A percentile compares a stretch with the other conserved stretches of the same genome.
Evolutionary conservation across 2,113 vertebrate genomes (phyloP).

Genomic region (Crotalus tigris): DNA sequence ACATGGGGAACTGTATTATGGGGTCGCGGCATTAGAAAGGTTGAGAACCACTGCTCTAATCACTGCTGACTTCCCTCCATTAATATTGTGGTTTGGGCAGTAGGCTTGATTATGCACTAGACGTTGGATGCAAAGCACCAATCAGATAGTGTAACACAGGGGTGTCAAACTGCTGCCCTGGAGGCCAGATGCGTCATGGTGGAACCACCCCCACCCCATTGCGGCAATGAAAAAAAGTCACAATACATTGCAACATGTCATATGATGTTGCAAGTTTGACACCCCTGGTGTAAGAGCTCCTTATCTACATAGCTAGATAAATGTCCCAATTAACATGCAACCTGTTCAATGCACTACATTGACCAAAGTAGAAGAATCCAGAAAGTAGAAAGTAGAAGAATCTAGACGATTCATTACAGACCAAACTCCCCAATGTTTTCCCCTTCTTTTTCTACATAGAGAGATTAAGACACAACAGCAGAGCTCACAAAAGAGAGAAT

Average conservation of each 20-base stretch:
- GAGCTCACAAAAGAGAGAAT: not conserved
- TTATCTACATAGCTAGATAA: not conserved
- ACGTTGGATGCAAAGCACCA: not conserved
- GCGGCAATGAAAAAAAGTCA: too few relatives aligned
- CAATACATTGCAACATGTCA: too few relatives aligned
- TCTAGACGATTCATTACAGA: not conserved
- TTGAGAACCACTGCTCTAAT: too few relatives aligned
- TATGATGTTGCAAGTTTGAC: too few relatives aligned
- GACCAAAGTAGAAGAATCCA: not conserved
- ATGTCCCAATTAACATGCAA: not conserved
- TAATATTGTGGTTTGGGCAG: not conserved
- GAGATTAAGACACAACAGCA: not conserved
- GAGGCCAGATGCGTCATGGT: too few relatives aligned
- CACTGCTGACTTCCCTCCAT: not conserved
- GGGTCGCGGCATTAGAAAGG: too few relatives aligned
- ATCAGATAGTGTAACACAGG: not conserved
- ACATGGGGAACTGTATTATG: too few relatives aligned
- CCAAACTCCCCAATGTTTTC: not conserved
- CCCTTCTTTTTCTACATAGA: not conserved
- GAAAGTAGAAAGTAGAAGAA: not conserved
- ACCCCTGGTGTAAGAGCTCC: not conserved
- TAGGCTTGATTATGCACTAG: not conserved
- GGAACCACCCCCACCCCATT: too few relatives aligned
- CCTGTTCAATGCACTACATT: not conserved
- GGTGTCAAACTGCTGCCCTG: too few relatives aligned